These are phyloP conservation scores for Odontocerum albicorne DNA, from an alignment of 2,888 invertebrate species.

Conservation along the genomic window DNA sequence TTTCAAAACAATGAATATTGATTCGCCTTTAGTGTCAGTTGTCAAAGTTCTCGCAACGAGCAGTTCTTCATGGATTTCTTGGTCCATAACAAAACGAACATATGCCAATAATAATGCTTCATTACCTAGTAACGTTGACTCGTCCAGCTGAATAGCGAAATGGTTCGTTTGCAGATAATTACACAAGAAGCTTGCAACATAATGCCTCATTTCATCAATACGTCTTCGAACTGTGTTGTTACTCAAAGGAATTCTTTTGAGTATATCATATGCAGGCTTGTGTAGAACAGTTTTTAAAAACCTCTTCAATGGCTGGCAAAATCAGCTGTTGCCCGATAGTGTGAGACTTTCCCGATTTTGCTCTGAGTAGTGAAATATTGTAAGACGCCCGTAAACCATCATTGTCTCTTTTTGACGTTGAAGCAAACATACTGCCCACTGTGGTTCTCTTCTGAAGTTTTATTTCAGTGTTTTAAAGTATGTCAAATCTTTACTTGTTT, in stretches of 20 bases:
- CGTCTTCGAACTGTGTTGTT: slow-evolving; percentile 41
- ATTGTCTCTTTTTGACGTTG: slow-evolving; percentile 33
- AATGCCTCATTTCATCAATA: slow-evolving; percentile 42
- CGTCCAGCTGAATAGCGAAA: slow-evolving; percentile 44
- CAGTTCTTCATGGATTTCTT: too few relatives aligned
- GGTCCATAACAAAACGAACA: slow-evolving; percentile 41
- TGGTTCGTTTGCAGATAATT: slow-evolving; percentile 40
- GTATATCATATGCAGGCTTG: slow-evolving; percentile 39
- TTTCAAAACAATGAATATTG: too few relatives aligned
- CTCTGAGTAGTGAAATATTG: slow-evolving; percentile 31
- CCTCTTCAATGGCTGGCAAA: slow-evolving; percentile 41
- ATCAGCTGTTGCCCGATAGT: slow-evolving; percentile 42
- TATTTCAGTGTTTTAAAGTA: slow-evolving; percentile 39
- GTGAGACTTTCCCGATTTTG: slow-evolving; percentile 39
- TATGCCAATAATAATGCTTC: slow-evolving; percentile 42
- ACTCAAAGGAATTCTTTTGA: slow-evolving; percentile 41
- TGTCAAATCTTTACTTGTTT: slow-evolving; percentile 38
- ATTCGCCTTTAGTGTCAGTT: too few relatives aligned
- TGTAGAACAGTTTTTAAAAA: slow-evolving; percentile 40
- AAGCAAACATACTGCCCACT: slow-evolving; percentile 36
- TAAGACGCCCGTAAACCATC: slow-evolving; percentile 31
- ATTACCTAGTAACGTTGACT: slow-evolving; percentile 42
- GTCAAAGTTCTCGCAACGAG: too few relatives aligned
- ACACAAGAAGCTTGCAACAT: slow-evolving; percentile 41
- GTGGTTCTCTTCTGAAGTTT: slow-evolving; percentile 37